Conservation (phyloP, 2,888 invertebrate species). For the Yponomeuta evonymella region DNA sequence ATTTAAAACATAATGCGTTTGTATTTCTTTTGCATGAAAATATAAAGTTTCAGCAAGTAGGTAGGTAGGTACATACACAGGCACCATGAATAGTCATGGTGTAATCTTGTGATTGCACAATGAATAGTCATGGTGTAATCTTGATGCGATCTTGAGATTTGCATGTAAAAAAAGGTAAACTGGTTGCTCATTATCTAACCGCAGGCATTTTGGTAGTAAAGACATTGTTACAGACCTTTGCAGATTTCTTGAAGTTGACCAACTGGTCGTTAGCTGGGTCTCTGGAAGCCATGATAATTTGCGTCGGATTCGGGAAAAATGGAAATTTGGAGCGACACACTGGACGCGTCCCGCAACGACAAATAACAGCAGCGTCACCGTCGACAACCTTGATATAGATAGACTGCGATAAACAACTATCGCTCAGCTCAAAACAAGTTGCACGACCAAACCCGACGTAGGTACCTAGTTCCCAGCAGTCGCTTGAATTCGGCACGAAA, state of each 20-base stretch:
- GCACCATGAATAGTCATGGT: no score
- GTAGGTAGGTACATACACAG: no score
- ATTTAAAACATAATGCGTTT: no score
- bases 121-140: no score
- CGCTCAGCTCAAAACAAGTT: conserved; percentile 36
- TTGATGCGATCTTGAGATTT: no score
- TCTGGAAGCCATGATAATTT: conserved; percentile 60
- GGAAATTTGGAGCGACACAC: conserved; percentile 42
- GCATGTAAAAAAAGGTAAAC: neutral
- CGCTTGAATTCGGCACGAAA: neutral
- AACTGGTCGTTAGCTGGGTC: conserved; percentile 80
- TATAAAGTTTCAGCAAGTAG: no score
- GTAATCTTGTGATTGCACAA: no score
- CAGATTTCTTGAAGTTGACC: conserved; percentile 73
- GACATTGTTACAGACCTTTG: conserved; percentile 67
- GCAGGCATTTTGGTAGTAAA: neutral
- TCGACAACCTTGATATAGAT: conserved; percentile 46
- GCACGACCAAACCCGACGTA: neutral
- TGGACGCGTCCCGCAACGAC: conserved; percentile 41
- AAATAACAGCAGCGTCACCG: conserved; percentile 14
- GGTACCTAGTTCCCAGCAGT: neutral
- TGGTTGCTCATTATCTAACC: neutral
- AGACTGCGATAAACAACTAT: conserved; percentile 54
- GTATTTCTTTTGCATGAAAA: no score
- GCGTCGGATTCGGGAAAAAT: neutral